Conservation (phyloP, 1,140 invertebrate genomes). For the Phenacoccus solenopsis region DNA sequence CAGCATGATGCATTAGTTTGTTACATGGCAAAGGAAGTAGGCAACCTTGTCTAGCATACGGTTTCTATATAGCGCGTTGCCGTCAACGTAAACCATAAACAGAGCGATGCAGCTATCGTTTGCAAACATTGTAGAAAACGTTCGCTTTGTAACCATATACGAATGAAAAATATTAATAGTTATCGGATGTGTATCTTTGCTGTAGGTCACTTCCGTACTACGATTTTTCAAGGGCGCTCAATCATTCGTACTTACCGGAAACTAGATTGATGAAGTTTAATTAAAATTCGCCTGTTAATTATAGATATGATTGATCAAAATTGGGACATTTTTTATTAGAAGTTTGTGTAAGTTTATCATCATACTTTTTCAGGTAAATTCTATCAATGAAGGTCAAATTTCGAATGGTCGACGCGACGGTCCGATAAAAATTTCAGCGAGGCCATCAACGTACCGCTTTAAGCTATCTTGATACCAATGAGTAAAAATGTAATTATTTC, state of each 20-base stretch:
- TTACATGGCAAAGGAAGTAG: background rate
- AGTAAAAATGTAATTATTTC: no score
- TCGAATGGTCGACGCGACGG: no score
- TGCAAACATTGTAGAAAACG: background rate
- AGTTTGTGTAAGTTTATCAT: no score
- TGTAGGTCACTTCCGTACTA: background rate
- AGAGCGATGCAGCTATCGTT: background rate
- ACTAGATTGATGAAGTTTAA: background rate
- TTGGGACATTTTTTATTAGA: background rate
- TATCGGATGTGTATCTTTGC: background rate
- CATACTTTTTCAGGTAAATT: no score
- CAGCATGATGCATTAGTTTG: background rate
- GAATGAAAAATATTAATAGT: conserved; percentile 4
- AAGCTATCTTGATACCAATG: no score
- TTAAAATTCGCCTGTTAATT: background rate
- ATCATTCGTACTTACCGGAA: background rate
- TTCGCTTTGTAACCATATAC: background rate
- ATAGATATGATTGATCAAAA: no score
- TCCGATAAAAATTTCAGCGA: no score
- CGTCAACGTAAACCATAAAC: background rate
- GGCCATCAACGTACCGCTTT: no score
- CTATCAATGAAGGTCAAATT: no score
- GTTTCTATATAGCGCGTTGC: background rate
- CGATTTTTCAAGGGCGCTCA: background rate
- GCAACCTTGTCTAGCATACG: background rate